Base-by-base conservation (phyloP, 2,113 vertebrate species). In the Poeciliopsis prolifica region DNA sequence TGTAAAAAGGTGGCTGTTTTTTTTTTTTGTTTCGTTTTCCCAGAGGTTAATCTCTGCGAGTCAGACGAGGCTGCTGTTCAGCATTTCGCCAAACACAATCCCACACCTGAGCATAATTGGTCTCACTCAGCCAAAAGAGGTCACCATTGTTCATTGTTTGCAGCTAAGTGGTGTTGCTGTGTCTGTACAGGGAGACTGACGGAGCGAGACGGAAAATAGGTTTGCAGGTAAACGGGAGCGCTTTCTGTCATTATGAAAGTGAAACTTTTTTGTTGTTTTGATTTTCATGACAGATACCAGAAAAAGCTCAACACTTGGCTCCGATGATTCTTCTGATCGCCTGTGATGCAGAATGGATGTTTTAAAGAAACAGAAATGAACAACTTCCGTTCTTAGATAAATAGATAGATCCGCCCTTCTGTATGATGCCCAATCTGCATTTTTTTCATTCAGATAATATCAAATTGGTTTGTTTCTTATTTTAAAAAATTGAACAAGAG, bases 91-190 rank as follows among this genome's bases (percentile, higher is more conserved):
- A 66, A 51, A 74, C 37, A 74, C 42, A 76, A 11, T 44, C 67
- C 61, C 62, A 77, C 80, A 80, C 79, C 84, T 86, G 80, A 86
- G 66, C 63, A 70, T 68, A 79, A 77, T 83, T 77, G 70, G 68
- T 81, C 60, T 77, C 72, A 51, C 65, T 62, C 75, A 81, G 78
- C 86, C 67, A n/a, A 85, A 78, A 87, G 79, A 76, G 80, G 88
- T 87, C 87, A 80, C 60, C 73, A 84, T 86, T 85, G 82, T 91
- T 66, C 67, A 78, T 79, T 81, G 84, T 88, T 58, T 85, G 68
- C 15, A 4, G 65, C 54, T 72, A 64, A 82, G 71, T 62, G 37
- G 68, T 48, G 44, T 54, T 12, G 73, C 11, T 79, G 31, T n/a
- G 29, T 63, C 2, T 58, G 12, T 30, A 22, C 6, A 48, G 19